phyloP scores from a whole-genome alignment of 2,113 vertebrate genomes.

The Plecotus auritus region DNA sequence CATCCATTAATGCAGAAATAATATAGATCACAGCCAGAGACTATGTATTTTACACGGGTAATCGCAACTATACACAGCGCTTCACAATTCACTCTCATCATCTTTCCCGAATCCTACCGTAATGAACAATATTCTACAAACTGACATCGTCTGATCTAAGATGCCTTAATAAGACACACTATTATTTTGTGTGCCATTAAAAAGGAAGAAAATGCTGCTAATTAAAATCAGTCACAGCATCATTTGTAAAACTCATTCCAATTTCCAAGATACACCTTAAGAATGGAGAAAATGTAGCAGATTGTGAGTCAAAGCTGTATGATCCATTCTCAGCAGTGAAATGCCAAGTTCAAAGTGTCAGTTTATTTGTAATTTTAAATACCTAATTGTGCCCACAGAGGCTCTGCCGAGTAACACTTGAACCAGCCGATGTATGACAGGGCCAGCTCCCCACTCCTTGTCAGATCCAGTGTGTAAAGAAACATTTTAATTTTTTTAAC shows the following conservation, averaged over 20 bases:
- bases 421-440: neutral
- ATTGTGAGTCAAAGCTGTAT: too few species aligned
- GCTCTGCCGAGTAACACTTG: neutral
- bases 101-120: neutral
- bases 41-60: neutral
- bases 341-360: neutral
- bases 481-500: neutral
- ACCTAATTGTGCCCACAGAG: neutral
- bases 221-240: neutral
- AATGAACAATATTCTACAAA: neutral
- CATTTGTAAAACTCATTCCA: neutral
- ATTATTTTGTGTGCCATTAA: neutral
- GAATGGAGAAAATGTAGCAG: neutral
- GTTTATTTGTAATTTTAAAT: neutral
- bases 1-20: neutral
- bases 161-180: neutral
- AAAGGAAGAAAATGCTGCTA: neutral
- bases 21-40: neutral
- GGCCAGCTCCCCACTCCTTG: fast-evolving
- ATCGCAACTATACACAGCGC: neutral
- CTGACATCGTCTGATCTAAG: neutral
- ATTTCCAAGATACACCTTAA: neutral
- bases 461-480: neutral
- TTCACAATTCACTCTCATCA: neutral
- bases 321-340: neutral